Conservation (phyloP, 2,113 vertebrate genomes). For the Clarias magur region DNA sequence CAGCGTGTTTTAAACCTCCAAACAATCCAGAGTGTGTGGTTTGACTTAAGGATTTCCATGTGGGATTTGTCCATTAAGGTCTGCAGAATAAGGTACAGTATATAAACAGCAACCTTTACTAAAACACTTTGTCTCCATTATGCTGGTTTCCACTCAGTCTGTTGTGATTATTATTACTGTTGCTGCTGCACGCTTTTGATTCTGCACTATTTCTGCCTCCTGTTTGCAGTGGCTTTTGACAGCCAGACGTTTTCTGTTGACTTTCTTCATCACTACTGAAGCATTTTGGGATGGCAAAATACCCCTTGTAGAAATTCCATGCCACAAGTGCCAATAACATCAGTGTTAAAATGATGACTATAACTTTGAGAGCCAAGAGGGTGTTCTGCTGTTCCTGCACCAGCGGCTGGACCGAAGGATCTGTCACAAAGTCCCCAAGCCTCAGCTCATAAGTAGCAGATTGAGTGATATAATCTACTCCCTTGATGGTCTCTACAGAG, state of each 20-base stretch:
- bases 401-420: accelerated
- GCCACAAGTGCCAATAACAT: constrained; percentile 59
- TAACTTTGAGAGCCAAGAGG: constrained; percentile 52
- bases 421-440: background rate
- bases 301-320: constrained; percentile 73
- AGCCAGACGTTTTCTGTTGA: background rate
- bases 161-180: constrained; percentile 60
- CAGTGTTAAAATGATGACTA: constrained; percentile 53
- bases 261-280: background rate
- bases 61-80: background rate
- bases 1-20: too few species aligned
- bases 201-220: constrained; percentile 3
- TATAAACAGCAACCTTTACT: background rate
- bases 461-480: constrained; percentile 43
- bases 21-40: too few species aligned
- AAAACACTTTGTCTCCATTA: background rate
- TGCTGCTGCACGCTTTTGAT: constrained; percentile 34
- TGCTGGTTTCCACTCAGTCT: background rate
- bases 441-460: constrained; percentile 59
- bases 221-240: background rate
- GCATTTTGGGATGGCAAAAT: constrained; percentile 57
- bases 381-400: constrained; percentile 31
- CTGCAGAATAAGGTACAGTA: background rate
- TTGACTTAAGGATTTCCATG: background rate
- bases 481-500: constrained; percentile 64